phyloP scores from a whole-genome alignment of 1,140 invertebrate genomes.

The Apolygus lucorum region DNA sequence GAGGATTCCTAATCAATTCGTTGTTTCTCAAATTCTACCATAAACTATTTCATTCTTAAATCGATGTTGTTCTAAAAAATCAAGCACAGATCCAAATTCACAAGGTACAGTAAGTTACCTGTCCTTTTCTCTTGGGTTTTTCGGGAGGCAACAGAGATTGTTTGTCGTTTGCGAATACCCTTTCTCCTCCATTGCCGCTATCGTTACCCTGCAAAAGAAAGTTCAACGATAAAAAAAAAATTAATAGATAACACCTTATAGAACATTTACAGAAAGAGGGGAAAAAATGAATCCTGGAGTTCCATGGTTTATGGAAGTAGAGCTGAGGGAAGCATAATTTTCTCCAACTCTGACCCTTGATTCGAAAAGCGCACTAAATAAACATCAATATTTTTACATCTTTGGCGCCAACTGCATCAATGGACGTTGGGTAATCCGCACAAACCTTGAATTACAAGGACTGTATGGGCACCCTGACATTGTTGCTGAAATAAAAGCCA shows the following conservation, averaged over 20 bases:
- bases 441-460: too few relatives aligned
- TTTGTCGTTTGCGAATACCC: constrained; percentile 35
- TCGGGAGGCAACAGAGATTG: background rate
- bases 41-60: too few relatives aligned
- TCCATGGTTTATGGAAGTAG: background rate
- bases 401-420: too few relatives aligned
- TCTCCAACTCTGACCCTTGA: too few relatives aligned
- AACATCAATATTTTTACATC: too few relatives aligned
- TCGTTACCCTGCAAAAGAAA: constrained; percentile 8
- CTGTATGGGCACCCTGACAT: too few relatives aligned
- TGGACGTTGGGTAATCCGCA: too few relatives aligned
- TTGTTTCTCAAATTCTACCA: too few relatives aligned
- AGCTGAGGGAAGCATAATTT: too few relatives aligned
- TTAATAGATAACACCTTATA: constrained; percentile 32
- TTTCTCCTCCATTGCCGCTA: constrained; percentile 50
- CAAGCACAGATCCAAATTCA: background rate
- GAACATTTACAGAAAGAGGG: background rate
- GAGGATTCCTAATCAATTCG: too few relatives aligned
- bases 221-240: constrained; percentile 19
- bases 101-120: background rate
- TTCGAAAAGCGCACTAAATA: too few relatives aligned
- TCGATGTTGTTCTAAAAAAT: background rate
- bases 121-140: constrained; percentile 3
- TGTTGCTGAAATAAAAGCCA: too few relatives aligned
- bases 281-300: background rate